Evolutionary conservation across 2,797 vertebrate species (phyloP), one percentile per base, ranked within the genome.

Genomic region (Lacerta viridis): DNA sequence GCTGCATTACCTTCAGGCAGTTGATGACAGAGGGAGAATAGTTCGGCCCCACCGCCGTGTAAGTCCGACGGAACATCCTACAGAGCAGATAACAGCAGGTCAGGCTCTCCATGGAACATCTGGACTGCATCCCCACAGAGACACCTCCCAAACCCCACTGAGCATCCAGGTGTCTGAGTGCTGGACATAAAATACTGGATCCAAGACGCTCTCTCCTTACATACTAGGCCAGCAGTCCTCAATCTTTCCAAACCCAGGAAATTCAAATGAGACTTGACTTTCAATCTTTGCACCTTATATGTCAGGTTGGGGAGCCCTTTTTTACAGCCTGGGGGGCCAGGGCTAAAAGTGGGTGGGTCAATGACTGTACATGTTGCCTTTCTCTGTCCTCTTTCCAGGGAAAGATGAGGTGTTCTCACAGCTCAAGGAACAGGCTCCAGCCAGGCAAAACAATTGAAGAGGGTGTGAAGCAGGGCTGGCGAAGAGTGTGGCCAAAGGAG

Each of bases 51-150:
- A 98, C 96, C 10, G 98, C 97, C 0, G 98, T 98, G 95, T 98
- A 99, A 1, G 97, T 97, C 93, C 98, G 98, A 95, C 98, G 98
- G 94, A 98, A 99, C 98, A 99, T 99, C 97, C 98, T 99, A 96
- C 81, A 95, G 92, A 93, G 89, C 94, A 94, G 27, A 76, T 36
- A 39, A 46, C 11, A 55, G 2, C 17, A 2, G 11, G 43, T 90
- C 27, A 85, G 61, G 29, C 29, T 20, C 18, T 33, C 59, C 41
- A 27, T 18, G 15, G 36, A 29, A 69, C 17, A 69, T n/a, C 66
- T 78, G 27, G 74, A n/a, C 77, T 59, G 36, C 18, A 39, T 80
- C 20, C 64, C 20, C 46, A 71, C 8, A 39, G 11, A 46, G 25
- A 46, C 3, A 43, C 10, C 4, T 72, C n/a, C 87, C 76, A 33